Evolutionary conservation across 2,888 invertebrate genomes (phyloP).

Genomic region (Mechanitis mazaeus): DNA sequence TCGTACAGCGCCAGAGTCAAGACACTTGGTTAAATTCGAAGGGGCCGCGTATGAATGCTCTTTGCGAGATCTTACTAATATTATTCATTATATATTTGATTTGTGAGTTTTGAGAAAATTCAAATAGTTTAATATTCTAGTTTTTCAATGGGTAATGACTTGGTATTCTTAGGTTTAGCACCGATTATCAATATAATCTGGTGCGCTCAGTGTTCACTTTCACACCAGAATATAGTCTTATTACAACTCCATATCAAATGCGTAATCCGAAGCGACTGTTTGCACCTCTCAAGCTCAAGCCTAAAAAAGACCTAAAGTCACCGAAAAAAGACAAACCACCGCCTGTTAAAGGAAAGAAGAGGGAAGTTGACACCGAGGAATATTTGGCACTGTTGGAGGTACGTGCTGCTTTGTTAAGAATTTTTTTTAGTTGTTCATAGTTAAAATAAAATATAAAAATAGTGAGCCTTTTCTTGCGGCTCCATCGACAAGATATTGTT

Average conservation of each 20-base stretch:
- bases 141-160: neutral
- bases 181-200: conserved; percentile 63
- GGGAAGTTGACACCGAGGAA: conserved; percentile 47
- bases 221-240: conserved; percentile 49
- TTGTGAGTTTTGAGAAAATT: conserved; percentile 44
- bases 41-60: conserved; percentile 48
- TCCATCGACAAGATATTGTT: too few relatives aligned
- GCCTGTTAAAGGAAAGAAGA: conserved; percentile 45
- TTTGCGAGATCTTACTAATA: conserved; percentile 50
- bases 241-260: conserved; percentile 54
- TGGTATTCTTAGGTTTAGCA: conserved; percentile 50
- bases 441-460: too few relatives aligned
- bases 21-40: conserved; percentile 44
- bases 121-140: too few relatives aligned
- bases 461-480: too few relatives aligned
- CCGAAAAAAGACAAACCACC: conserved; percentile 44
- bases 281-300: conserved; percentile 41
- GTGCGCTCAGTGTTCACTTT: conserved; percentile 61
- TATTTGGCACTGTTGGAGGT: conserved; percentile 57
- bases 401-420: too few relatives aligned
- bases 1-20: conserved; percentile 13
- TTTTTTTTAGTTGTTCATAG: too few relatives aligned
- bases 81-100: conserved; percentile 69
- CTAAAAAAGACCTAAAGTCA: conserved; percentile 43
- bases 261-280: conserved; percentile 52